These are phyloP conservation scores for Acanthosepion esculentum DNA, from an alignment of 2,888 invertebrate genomes.

Conservation along the genomic window DNA sequence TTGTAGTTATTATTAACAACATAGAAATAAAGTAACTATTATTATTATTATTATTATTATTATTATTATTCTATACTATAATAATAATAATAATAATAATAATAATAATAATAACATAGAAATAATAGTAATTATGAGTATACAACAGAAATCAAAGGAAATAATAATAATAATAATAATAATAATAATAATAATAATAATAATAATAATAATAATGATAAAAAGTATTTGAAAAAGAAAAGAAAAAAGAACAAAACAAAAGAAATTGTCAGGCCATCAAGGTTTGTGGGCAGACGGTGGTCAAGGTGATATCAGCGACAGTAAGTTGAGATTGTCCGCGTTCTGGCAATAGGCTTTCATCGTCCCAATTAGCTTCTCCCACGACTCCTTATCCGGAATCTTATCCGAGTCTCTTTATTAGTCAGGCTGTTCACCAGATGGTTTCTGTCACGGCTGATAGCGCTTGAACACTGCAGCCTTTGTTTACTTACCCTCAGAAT, in stretches of 20 bases:
- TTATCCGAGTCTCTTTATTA: neutral
- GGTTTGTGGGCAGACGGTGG: neutral
- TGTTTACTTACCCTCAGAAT: neutral
- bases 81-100: too few species aligned
- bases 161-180: too few species aligned
- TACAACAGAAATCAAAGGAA: too few species aligned
- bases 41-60: too few species aligned
- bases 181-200: too few species aligned
- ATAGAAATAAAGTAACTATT: too few species aligned
- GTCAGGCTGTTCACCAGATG: neutral
- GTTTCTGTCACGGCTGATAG: constrained; percentile 33
- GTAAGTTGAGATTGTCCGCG: neutral
- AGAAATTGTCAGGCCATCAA: neutral
- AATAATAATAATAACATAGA: too few species aligned
- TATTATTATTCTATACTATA: too few species aligned
- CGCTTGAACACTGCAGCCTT: neutral
- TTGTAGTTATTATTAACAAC: too few species aligned
- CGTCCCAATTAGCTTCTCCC: neutral
- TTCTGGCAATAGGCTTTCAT: neutral
- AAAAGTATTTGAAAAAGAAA: neutral
- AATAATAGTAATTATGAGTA: too few species aligned
- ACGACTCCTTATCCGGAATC: constrained; percentile 10
- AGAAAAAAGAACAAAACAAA: neutral
- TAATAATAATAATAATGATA: neutral
- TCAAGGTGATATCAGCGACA: neutral